Base-by-base conservation (phyloP, 2,888 invertebrate genomes). In the Gandaritis pyraliata region DNA sequence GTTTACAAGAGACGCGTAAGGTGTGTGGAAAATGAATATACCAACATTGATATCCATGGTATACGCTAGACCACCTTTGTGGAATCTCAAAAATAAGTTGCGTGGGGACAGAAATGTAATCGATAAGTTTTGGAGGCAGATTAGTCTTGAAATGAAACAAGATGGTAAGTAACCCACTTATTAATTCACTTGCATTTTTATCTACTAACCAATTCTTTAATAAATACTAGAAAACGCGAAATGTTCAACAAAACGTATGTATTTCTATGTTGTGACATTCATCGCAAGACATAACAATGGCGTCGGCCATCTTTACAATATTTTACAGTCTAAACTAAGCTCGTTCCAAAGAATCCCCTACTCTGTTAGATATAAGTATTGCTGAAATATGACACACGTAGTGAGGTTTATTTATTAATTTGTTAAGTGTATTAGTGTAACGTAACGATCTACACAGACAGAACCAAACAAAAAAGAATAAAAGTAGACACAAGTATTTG, bases 121-220 rank as follows among this genome's bases (percentile, higher is more conserved):
- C 49, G 65, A 61, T 51, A 58, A 62, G 49, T 56, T 43, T 53
- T 65, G 58, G 62, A 57, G 56, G 39, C 60, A 64, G 41, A 64
- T 64, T 30, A 64, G 64, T 33, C 50, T 53, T 50, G 64, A 64
- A 58, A 57, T 64, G 59, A 61, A 61, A 23, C 60, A 64, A 54
- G 60, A 58, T 46, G 64, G 59, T 64, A 43, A 60, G 60, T 50
- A 8, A 13, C 13, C 48, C 11, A 11, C 38, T 10, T 33, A 29
- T n/a, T 50, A 4, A 7, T 38, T 38, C 16, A 15, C 38, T 30
- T 4, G 11, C 1, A 18, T 47, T 52, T 16, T 54, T 47, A 12
- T 2, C 13, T 13, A 41, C 29, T 15, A 38, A 46, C 6, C 8
- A 53, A 33, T 11, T 45, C 6, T 18, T n/a, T 38, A 38, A 7